Percentiles rank a stretch among this genome's conserved stretches.
Evolutionary conservation across 2,888 invertebrate species (phyloP).

Genomic region (Cephus nigrinus): DNA sequence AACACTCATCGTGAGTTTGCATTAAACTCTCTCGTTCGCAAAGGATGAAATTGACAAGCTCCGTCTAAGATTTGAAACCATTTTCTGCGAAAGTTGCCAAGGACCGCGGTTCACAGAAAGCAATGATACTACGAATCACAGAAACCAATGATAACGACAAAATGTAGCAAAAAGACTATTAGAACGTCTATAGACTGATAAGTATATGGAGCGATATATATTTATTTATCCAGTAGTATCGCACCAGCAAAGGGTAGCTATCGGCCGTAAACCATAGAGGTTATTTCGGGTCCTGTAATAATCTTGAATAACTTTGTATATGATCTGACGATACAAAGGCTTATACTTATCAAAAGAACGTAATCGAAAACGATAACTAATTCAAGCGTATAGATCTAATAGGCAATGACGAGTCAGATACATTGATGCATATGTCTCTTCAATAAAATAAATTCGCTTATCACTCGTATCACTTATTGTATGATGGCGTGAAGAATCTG

Average conservation of each 20-base stretch:
- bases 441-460: conserved; percentile 13
- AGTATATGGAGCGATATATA: not conserved
- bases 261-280: too few relatives aligned
- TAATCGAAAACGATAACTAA: not conserved
- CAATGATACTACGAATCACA: not conserved
- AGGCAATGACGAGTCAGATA: not conserved
- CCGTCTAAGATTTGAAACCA: not conserved
- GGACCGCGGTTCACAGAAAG: not conserved
- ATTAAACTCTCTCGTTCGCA: too few relatives aligned
- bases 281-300: too few relatives aligned
- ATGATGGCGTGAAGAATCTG: not conserved
- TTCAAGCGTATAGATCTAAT: not conserved
- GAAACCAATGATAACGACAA: not conserved
- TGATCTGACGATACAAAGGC: not conserved
- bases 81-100: not conserved
- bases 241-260: not conserved
- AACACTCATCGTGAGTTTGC: too few relatives aligned
- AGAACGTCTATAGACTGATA: not conserved
- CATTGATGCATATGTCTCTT: conserved; percentile 9
- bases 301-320: too few relatives aligned
- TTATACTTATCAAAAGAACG: not conserved
- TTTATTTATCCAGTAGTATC: too few relatives aligned
- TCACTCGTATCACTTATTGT: conserved; percentile 8
- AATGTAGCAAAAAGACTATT: too few relatives aligned
- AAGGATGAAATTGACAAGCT: not conserved